Percentiles rank a stretch among this genome's conserved stretches.
These are phyloP conservation scores for Globicephala melas DNA, from an alignment of 2,113 vertebrate genomes.

Conservation along the genomic window DNA sequence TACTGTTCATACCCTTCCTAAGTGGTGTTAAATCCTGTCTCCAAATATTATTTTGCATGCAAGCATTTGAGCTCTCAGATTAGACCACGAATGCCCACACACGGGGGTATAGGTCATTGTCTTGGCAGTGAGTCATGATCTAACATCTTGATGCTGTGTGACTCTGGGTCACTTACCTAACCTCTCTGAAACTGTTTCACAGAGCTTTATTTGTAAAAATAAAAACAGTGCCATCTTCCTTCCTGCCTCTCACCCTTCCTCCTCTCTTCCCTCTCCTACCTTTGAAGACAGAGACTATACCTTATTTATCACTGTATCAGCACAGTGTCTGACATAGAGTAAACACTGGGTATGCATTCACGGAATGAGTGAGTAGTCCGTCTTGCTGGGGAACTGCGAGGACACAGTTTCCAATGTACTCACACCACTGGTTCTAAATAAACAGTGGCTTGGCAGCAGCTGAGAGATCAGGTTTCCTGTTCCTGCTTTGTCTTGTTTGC, in stretches of 20 bases:
- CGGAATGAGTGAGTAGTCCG: fast-evolving
- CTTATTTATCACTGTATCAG: background rate
- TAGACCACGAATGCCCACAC: background rate
- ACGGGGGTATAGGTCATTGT: background rate
- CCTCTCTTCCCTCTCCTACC: background rate
- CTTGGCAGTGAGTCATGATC: background rate
- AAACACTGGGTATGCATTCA: fast-evolving
- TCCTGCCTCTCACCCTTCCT: background rate
- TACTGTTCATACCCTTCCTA: background rate
- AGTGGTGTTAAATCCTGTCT: background rate
- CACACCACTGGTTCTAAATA: background rate
- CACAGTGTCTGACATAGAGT: background rate
- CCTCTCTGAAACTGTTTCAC: background rate
- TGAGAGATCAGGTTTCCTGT: background rate
- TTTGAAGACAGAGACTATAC: background rate
- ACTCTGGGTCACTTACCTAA: background rate
- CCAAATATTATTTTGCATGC: background rate
- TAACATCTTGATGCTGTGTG: background rate
- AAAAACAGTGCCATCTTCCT: background rate
- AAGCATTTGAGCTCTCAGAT: background rate
- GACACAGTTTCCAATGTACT: background rate
- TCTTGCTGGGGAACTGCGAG: background rate
- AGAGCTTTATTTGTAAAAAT: background rate
- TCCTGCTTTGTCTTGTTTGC: background rate
- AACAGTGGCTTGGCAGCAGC: background rate